Evolutionary conservation across 2,113 vertebrate genomes (phyloP).

Genomic region (Phaethornis superciliosus): DNA sequence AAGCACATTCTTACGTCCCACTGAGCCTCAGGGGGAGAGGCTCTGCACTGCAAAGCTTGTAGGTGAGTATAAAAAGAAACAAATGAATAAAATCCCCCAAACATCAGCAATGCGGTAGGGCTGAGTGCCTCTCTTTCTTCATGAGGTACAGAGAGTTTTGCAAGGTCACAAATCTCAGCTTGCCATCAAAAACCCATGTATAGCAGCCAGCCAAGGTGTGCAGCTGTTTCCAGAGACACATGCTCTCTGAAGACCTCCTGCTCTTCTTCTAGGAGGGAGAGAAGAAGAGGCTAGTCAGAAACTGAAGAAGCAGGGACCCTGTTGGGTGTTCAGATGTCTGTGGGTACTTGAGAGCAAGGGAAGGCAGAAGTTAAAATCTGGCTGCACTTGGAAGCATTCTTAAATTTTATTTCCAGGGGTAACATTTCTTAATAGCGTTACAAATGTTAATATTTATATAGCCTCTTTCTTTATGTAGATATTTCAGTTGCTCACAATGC

Average conservation of each 20-base stretch:
- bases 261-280: not conserved
- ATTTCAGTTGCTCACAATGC: not conserved
- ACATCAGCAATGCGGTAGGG: rapidly evolving
- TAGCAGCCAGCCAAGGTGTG: not conserved
- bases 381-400: not conserved
- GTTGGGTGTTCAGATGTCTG: not conserved
- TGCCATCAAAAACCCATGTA: not conserved
- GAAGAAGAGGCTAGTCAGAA: not conserved
- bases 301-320: not conserved
- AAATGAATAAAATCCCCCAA: not conserved
- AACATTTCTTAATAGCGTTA: not conserved
- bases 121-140: not conserved
- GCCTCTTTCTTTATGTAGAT: not conserved
- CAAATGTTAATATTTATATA: not conserved
- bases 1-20: not conserved
- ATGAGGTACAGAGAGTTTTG: not conserved
- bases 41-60: not conserved
- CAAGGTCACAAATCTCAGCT: not conserved
- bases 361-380: not conserved
- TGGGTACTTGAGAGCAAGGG: not conserved
- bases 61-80: not conserved
- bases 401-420: not conserved
- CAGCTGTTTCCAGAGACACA: rapidly evolving
- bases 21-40: not conserved
- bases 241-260: not conserved